These are phyloP conservation scores for Oxyteleia sp. DNA, from an alignment of 2,888 invertebrate genomes.

Conservation along the genomic window DNA sequence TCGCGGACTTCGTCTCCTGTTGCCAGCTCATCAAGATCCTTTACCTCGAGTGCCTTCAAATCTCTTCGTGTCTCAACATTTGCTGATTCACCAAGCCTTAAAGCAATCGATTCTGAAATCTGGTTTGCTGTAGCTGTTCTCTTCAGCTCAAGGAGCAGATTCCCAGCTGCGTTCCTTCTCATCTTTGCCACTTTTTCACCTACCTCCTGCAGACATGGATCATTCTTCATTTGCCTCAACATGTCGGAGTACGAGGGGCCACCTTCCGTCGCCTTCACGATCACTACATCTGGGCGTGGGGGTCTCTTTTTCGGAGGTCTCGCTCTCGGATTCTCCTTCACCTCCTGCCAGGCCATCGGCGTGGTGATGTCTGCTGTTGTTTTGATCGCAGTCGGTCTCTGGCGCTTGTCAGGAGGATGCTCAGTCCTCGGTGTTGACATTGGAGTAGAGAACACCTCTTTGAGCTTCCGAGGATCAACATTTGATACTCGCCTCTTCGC, in stretches of 20 bases:
- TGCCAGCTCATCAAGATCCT: not conserved
- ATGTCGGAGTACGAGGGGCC: not conserved
- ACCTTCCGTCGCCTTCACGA: slow-evolving; percentile 3
- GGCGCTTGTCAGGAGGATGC: too few relatives aligned
- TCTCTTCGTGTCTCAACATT: too few relatives aligned
- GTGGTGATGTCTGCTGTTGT: too few relatives aligned
- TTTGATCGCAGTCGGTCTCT: too few relatives aligned
- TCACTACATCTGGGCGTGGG: not conserved
- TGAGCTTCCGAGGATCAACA: too few relatives aligned
- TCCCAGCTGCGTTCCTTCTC: not conserved
- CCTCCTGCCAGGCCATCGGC: too few relatives aligned
- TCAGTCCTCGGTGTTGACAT: too few relatives aligned
- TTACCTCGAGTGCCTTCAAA: not conserved
- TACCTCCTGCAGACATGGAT: not conserved
- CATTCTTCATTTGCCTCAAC: not conserved
- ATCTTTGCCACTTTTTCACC: not conserved
- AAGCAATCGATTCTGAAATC: too few relatives aligned
- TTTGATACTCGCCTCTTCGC: too few relatives aligned
- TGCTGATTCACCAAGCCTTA: too few relatives aligned
- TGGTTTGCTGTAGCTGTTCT: too few relatives aligned
- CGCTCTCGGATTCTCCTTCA: not conserved
- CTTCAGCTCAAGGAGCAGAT: not conserved
- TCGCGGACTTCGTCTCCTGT: not conserved
- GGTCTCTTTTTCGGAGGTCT: not conserved
- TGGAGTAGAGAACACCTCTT: too few relatives aligned